A percentile compares a stretch with the other conserved stretches of the same genome.
Evolutionary conservation across 2,797 vertebrate genomes (phyloP).

Genomic region (Melanotaenia boesemani): DNA sequence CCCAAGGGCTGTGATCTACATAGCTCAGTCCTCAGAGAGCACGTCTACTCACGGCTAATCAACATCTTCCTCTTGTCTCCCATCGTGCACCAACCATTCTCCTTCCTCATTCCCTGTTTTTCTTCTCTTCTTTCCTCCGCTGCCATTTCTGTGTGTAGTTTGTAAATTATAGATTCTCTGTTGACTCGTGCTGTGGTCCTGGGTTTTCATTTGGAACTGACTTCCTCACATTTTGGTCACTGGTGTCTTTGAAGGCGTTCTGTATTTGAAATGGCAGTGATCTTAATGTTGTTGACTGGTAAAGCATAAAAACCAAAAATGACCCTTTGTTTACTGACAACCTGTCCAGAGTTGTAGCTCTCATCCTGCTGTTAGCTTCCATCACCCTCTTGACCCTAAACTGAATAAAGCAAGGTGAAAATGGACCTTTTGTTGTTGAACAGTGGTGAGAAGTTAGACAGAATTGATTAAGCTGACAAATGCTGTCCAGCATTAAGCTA

Average conservation of each 20-base stretch:
- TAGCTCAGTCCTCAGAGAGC: conserved; percentile 61
- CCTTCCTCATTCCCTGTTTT: neutral
- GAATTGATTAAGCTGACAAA: neutral
- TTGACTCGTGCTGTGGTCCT: conserved; percentile 58
- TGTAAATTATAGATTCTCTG: conserved; percentile 74
- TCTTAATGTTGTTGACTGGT: no score
- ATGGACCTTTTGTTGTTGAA: neutral
- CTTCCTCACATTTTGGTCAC: conserved; percentile 12
- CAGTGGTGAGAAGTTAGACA: neutral
- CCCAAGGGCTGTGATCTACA: conserved; percentile 69
- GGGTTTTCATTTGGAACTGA: conserved; percentile 15
- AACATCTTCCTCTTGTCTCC: conserved; percentile 5
- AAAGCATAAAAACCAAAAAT: neutral
- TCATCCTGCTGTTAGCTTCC: no score
- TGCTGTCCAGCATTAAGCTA: no score
- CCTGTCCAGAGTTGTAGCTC: no score
- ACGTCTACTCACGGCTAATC: conserved; percentile 43
- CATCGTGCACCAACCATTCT: neutral
- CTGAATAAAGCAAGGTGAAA: no score
- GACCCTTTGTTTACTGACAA: neutral
- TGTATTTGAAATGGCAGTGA: neutral
- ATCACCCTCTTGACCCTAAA: no score
- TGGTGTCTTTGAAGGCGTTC: conserved; percentile 15
- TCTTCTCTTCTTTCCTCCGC: conserved; percentile 8
- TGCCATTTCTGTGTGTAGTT: conserved; percentile 65